Evolutionary conservation across 92 coral and sea anemone genomes (phyloP).

Genomic region (Actinostola sp.): DNA sequence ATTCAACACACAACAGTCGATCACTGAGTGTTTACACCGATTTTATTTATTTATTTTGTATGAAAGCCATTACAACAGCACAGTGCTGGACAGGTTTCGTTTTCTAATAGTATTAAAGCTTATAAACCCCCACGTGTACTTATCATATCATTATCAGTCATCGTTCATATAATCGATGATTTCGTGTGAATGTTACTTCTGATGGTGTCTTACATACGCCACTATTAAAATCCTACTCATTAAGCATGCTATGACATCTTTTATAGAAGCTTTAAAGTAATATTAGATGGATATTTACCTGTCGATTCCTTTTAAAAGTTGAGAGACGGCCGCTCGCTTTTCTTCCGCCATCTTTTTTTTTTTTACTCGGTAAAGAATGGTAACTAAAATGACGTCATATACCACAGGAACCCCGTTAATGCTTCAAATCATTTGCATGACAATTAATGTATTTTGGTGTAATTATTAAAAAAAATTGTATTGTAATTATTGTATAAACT

Average conservation of each 20-base stretch:
- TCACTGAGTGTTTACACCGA: too few relatives aligned
- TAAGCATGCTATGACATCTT: background rate
- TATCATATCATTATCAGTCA: too few relatives aligned
- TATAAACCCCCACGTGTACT: background rate
- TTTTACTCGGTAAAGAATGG: constrained; percentile 11
- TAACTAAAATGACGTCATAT: constrained; percentile 13
- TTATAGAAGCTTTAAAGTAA: too few relatives aligned
- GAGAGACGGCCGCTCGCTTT: constrained; percentile 64
- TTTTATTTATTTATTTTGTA: too few relatives aligned
- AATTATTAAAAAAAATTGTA: too few relatives aligned
- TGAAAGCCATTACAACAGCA: too few relatives aligned
- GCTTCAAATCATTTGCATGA: too few relatives aligned
- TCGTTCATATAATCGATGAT: background rate
- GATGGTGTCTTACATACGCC: background rate
- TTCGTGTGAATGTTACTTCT: background rate
- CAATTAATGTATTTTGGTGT: too few relatives aligned
- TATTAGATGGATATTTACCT: constrained; percentile 57
- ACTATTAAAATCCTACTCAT: background rate
- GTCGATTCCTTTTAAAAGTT: constrained; percentile 90
- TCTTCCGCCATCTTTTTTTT: constrained; percentile 91
- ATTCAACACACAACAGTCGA: too few relatives aligned
- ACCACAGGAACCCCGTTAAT: constrained; percentile 28
- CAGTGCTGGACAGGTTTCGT: too few relatives aligned
- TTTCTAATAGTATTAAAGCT: too few relatives aligned
- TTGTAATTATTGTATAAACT: too few relatives aligned